phyloP scores from a whole-genome alignment of 2,797 vertebrate species.

The Spheniscus humboldti region DNA sequence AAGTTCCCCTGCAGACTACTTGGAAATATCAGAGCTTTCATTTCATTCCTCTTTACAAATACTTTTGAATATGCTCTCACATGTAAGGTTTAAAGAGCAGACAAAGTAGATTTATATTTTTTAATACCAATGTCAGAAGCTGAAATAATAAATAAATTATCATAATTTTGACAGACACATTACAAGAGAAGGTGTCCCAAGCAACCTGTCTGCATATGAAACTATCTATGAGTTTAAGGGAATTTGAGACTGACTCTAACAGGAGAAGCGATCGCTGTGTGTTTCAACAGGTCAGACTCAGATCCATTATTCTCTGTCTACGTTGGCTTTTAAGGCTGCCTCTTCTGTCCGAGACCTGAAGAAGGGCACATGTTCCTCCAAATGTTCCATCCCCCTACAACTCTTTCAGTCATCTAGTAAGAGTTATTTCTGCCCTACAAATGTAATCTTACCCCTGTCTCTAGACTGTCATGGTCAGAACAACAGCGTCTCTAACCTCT shows the following conservation, averaged over 20 bases:
- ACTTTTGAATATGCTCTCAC: neutral
- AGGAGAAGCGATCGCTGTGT: rapidly evolving
- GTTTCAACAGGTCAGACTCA: neutral
- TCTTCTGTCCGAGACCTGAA: neutral
- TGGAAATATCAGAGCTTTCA: neutral
- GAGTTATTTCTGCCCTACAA: neutral
- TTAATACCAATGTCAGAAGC: neutral
- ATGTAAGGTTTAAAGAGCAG: neutral
- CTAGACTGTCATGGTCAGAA: neutral
- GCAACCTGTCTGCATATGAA: neutral
- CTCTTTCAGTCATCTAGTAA: neutral
- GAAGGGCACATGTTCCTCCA: neutral
- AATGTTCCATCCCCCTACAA: neutral
- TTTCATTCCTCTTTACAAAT: neutral
- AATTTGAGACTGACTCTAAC: neutral
- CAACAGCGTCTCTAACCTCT: neutral
- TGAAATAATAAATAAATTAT: neutral
- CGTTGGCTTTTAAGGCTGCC: neutral
- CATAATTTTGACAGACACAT: neutral
- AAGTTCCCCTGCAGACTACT: neutral
- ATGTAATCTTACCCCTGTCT: neutral
- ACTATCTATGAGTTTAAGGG: neutral
- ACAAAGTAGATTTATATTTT: neutral
- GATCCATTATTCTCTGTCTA: neutral
- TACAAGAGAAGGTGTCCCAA: neutral